Conservation (phyloP, 2,113 vertebrate genomes). For the Pampusana beccarii region DNA sequence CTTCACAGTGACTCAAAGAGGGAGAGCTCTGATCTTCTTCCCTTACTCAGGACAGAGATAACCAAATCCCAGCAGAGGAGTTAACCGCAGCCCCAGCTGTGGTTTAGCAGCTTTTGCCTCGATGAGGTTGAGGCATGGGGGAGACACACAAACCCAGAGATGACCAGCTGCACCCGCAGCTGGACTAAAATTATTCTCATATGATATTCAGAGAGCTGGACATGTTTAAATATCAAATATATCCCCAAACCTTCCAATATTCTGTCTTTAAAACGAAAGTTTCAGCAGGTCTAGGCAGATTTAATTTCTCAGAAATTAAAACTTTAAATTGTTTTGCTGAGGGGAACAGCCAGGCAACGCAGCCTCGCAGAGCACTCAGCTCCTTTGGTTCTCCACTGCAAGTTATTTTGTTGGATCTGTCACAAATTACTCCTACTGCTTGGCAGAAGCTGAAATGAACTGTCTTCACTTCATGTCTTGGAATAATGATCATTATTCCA, state of each 20-base stretch:
- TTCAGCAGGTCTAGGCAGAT: not conserved
- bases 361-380: not conserved
- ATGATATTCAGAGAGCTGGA: not conserved
- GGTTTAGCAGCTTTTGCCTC: not conserved
- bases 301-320: constrained; percentile 7
- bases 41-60: not conserved
- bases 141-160: no score
- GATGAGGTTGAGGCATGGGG: not conserved
- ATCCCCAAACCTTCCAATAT: not conserved
- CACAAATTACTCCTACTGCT: not conserved
- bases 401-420: not conserved
- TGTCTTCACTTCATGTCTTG: not conserved
- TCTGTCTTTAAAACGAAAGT: not conserved
- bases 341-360: not conserved
- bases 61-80: not conserved
- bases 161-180: not conserved
- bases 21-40: not conserved
- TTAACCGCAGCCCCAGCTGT: not conserved
- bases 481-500: not conserved
- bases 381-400: not conserved
- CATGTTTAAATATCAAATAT: not conserved
- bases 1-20: fast-evolving
- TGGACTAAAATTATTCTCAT: not conserved
- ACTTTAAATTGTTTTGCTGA: not conserved
- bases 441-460: not conserved